Conservation (phyloP, 1,140 invertebrate genomes). For the Drosophila murphyi region DNA sequence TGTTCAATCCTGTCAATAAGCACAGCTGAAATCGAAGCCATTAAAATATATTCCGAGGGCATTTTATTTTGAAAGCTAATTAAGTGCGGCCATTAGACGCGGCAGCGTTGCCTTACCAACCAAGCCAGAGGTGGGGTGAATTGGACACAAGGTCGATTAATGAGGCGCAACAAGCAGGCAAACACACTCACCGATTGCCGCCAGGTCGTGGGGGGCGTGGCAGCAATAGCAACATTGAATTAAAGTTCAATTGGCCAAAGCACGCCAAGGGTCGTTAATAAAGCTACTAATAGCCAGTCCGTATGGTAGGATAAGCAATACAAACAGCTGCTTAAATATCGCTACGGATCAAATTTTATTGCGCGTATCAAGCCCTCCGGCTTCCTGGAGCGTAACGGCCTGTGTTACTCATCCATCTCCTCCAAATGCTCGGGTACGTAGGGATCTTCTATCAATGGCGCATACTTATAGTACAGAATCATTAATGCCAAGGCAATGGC, state of each 20-base stretch:
- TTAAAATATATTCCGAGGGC: conserved; percentile 56
- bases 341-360: conserved; percentile 12
- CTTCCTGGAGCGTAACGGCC: not conserved
- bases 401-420: not conserved
- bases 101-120: conserved; percentile 5
- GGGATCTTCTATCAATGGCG: conserved; percentile 23
- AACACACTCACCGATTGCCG: not conserved
- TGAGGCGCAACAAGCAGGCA: conserved; percentile 61
- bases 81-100: conserved; percentile 58
- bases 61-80: conserved; percentile 71
- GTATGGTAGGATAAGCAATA: not conserved
- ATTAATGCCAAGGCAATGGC: conserved; percentile 30
- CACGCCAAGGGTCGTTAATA: conserved; percentile 52
- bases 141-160: conserved; percentile 48
- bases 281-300: conserved; percentile 40
- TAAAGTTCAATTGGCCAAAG: conserved; percentile 72
- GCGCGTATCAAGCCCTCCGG: conserved; percentile 7
- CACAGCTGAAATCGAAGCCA: conserved; percentile 49
- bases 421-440: conserved; percentile 12
- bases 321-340: conserved; percentile 27
- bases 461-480: conserved; percentile 2
- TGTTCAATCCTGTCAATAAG: conserved; percentile 34
- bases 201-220: conserved; percentile 9
- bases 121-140: conserved; percentile 10
- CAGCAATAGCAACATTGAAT: conserved; percentile 41